Conservation (phyloP, 2,113 vertebrate genomes). For the Colius striatus region DNA sequence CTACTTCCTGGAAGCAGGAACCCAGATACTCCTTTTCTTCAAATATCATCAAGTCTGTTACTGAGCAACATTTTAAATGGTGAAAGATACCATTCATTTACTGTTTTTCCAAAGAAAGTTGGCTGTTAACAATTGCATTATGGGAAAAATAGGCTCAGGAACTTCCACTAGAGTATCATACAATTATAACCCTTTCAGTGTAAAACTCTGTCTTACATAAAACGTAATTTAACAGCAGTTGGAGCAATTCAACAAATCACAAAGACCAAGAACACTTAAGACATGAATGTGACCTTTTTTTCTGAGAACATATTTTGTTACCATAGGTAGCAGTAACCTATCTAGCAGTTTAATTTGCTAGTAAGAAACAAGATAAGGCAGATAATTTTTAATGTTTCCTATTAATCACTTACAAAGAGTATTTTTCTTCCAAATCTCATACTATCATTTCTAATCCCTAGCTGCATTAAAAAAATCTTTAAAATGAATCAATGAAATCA, state of each 20-base stretch:
- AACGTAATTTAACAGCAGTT: background rate
- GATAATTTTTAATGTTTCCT: background rate
- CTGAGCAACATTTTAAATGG: background rate
- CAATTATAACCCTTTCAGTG: background rate
- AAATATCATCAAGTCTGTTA: background rate
- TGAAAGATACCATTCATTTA: background rate
- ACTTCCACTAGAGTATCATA: background rate
- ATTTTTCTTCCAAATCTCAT: background rate
- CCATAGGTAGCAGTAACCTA: background rate
- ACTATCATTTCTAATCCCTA: background rate
- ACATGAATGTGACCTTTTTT: background rate
- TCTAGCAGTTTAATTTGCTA: background rate
- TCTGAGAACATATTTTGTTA: background rate
- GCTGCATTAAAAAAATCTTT: background rate
- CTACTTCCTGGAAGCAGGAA: background rate
- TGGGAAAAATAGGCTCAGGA: background rate
- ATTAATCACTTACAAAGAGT: background rate
- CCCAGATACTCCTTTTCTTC: background rate
- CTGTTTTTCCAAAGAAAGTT: background rate
- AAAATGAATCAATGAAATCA: background rate
- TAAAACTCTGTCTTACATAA: background rate
- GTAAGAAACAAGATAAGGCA: background rate
- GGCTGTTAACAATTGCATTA: background rate
- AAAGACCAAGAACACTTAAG: background rate
- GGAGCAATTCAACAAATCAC: background rate